A percentile compares a stretch with the other conserved stretches of the same genome.
Evolutionary conservation across 2,888 invertebrate species (phyloP).

Genomic region (Cistogaster globosa): DNA sequence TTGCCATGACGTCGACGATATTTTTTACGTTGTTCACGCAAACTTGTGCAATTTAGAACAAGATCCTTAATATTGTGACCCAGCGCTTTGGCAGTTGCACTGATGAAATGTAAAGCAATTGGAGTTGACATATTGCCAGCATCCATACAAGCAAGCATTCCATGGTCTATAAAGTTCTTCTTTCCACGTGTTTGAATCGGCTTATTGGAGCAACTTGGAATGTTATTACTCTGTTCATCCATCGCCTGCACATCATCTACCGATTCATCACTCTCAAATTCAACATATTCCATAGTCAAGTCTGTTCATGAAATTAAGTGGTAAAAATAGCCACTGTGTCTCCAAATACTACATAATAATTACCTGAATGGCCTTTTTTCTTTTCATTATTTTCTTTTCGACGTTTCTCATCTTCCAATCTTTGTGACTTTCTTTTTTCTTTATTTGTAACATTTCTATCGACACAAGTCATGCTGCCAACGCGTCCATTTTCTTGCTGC

Average conservation of each 20-base stretch:
- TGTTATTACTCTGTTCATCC: too few species aligned
- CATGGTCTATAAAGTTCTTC: conserved; percentile 9
- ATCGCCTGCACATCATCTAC: conserved; percentile 31
- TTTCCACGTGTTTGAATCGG: conserved; percentile 38
- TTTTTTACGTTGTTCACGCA: too few species aligned
- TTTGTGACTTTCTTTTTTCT: conserved; percentile 9
- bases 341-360: conserved; percentile 27
- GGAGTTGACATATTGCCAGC: too few species aligned
- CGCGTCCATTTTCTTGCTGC: neutral
- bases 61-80: too few species aligned
- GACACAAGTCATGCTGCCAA: neutral
- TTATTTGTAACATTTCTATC: neutral
- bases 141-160: too few species aligned
- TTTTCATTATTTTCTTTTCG: neutral
- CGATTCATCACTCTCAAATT: conserved; percentile 48
- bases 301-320: conserved; percentile 29
- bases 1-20: too few species aligned
- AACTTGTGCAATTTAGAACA: too few species aligned
- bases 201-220: too few species aligned
- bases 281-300: conserved; percentile 37
- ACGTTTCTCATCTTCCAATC: conserved; percentile 4
- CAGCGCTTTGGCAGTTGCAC: too few species aligned
- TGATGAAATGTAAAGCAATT: neutral
- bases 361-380: neutral
- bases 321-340: conserved; percentile 12